Evolutionary conservation across 2,113 vertebrate genomes (phyloP), one percentile per base, ranked within the genome.

Genomic region (Prinia subflava): DNA sequence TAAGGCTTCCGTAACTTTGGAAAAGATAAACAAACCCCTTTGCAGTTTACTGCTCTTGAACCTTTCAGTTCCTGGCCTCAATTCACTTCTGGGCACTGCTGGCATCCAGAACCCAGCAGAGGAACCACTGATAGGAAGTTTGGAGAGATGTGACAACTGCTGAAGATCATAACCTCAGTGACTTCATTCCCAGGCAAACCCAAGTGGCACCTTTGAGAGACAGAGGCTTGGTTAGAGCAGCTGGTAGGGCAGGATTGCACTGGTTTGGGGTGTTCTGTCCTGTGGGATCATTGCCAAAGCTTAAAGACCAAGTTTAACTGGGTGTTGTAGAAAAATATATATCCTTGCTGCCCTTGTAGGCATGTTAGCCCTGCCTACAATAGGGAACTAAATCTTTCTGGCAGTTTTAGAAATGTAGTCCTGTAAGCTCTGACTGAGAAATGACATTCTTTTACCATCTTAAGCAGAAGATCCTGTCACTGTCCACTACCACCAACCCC

Each of bases 281-380:
- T 42, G 6, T 13, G 30, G 27, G 27, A 64, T 11, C 15, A 10
- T 10, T 23, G 7, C 3, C 69, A 42, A 62, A 87, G 30, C 18
- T 31, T 46, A 60, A 90, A 89, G 23, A 19, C 8, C 33, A 46
- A 1, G 25, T 7, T 44, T 18, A 50, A 18, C 6, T 2, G 4
- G 2, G 3, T 50, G 13, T 7, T 65, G 31, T 44, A 50, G 31
- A 42, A 73, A 75, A 86, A 24, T 62, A 4, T 37, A 39, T 21
- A n/a, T 10, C 31, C 10, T 47, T 74, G n/a, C 6, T 77, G 27
- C 25, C 65, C 31, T 23, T 70, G 16, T 10, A 17, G 19, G 6
- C 9, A 35, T 0, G 0, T 27, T 47, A 42, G 2, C 4, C 13
- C n/a, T 56, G 27, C 7, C 7, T 67, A 49, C 30, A 77, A 6